Base-by-base conservation (phyloP, 2,797 vertebrate species). In the Onychomys leucogaster region DNA sequence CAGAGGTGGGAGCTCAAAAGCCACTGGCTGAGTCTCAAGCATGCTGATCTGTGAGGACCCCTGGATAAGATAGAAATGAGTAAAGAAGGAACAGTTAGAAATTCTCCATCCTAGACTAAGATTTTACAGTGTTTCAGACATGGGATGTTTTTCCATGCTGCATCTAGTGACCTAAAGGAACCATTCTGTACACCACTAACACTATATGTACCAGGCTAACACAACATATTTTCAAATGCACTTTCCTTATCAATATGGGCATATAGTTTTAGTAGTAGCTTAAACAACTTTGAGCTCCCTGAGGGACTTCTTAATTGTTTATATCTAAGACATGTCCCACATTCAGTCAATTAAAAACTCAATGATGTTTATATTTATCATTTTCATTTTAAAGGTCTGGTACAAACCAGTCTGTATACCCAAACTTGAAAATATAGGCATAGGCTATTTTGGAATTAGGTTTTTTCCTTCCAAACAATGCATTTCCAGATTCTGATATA, bases 241-340 rank as follows among this genome's bases (percentile, higher is more conserved):
- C 76, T 91, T 94, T 97, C 97, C 43, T 89, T 77, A 82, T 89
- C 32, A 81, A 14, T 41, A 41, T 91, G 27, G 49, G 27, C 17
- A 73, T 77, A 49, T 65, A 41, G 78, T 93, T 93, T 94, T 32
- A 90, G 16, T 25, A 46, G 59, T 76, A 77, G 55, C 46, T 63
- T 43, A 25, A 83, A 57, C 19, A 46, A 92, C 27, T 94, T 59
- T 78, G 87, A 63, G 78, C 27, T 65, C 23, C n/a, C 43, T 67
- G 61, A 84, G 34, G 37, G 81, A 94, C 41, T 49, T 87, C 32
- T n/a, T 63, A 57, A n/a, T 43, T 29, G 16, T 83, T 73, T 34
- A 7, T 86, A 63, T 82, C 19, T 73, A 0, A 27, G 32, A 85
- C 71, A 46, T 57, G 80, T 27, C 93, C 55, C 76, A 34, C 14